Base-by-base conservation (phyloP, 2,888 invertebrate genomes). In the Melieria omissa region DNA sequence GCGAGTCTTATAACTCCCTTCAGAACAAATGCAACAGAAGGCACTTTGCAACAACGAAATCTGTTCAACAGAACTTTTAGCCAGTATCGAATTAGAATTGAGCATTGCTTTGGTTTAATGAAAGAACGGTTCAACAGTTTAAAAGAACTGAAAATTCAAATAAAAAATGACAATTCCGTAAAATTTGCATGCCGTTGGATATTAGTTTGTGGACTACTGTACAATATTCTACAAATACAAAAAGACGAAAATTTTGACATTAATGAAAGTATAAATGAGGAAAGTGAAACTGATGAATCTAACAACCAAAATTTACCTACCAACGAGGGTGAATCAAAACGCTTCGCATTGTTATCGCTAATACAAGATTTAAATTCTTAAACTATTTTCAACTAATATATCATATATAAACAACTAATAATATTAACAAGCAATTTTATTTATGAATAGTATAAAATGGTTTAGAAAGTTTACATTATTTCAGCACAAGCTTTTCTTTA, bases 1-100 rank as follows among this genome's bases (percentile, higher is more conserved):
- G 41, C 12, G 7, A 70, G 57, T 65, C 47, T 69, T n/a, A 60
- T 72, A 60, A 72, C 72, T 16, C 63, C 72, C 5, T 68, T 71
- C 29, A 65, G 71, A 65, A 10, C 61, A 41, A 71, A 65, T 41
- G n/a, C 71, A 14, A 60, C 45, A 6, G 61, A 65, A 71, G 42
- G 4, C 29, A 65, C 14, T 65, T 46, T 65, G 29, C 29, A 29
- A 29, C 29, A 29, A 29, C 29, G 29, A 29, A 29, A 29, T 29
- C 29, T 29, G 29, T 29, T 29, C 29, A 29, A 29, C 29, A 29
- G 29, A 29, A 29, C 29, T 29, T 46, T 67, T 12, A 47, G 55
- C n/a, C 29, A 46, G 46, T 55, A 49, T 47, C 46, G 67, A 4
- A 67, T 41, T 41, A 67, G 46, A 60, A 58, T 44, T 57, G 57